phyloP scores from a whole-genome alignment of 1,140 invertebrate species.

The Hermetia illucens region DNA sequence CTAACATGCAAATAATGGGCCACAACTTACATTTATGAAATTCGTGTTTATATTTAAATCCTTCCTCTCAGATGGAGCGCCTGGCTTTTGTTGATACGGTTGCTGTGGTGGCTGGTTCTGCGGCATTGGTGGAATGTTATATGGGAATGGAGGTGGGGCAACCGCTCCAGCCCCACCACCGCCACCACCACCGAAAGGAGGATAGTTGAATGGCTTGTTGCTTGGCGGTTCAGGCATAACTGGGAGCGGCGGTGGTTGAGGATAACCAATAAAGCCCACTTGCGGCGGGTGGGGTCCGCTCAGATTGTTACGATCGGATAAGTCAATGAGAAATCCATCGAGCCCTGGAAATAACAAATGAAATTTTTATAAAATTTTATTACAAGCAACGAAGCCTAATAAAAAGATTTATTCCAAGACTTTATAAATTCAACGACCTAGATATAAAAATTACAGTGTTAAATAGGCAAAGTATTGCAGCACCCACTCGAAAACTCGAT shows the following conservation, averaged over 20 bases:
- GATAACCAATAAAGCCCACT: constrained; percentile 62
- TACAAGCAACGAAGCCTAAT: too few relatives aligned
- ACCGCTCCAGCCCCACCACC: constrained; percentile 13
- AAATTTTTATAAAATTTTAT: too few relatives aligned
- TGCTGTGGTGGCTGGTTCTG: constrained; percentile 4
- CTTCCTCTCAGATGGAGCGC: constrained; percentile 32
- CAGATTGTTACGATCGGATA: constrained; percentile 46
- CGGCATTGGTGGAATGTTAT: constrained; percentile 49
- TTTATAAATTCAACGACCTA: too few relatives aligned
- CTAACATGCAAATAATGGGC: neutral
- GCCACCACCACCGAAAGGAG: constrained; percentile 11
- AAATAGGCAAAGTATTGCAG: too few relatives aligned
- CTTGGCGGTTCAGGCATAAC: constrained; percentile 27
- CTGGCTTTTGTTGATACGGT: too few relatives aligned
- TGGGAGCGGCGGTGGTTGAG: constrained; percentile 47
- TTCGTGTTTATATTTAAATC: constrained; percentile 38
- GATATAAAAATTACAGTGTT: too few relatives aligned
- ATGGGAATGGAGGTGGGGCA: constrained; percentile 44
- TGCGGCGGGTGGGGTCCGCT: constrained; percentile 44
- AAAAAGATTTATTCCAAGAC: too few relatives aligned
- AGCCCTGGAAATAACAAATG: too few relatives aligned
- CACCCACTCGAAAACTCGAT: too few relatives aligned
- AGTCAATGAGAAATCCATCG: constrained; percentile 70
- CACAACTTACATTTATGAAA: constrained; percentile 36
- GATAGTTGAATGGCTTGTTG: constrained; percentile 29